A percentile compares a stretch with the other conserved stretches of the same genome.
Evolutionary conservation across 2,113 vertebrate species (phyloP).

Genomic region (Microcebus jonahi): DNA sequence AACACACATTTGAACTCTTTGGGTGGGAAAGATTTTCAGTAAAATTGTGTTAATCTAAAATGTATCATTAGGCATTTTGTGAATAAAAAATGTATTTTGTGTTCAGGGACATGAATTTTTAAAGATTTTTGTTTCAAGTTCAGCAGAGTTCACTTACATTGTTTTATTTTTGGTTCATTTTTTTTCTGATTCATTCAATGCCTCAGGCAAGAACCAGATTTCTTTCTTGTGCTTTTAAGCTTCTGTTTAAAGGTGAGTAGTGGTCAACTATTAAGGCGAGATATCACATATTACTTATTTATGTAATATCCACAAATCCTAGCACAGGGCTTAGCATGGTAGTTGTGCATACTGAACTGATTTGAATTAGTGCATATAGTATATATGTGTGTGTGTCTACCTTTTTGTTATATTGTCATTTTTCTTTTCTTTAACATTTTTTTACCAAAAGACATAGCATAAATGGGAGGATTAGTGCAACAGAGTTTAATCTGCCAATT

Average conservation of each 20-base stretch:
- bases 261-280: not conserved
- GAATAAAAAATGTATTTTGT: not conserved
- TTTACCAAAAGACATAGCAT: not conserved
- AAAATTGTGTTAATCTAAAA: not conserved
- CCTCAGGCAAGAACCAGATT: not conserved
- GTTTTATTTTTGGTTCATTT: not conserved
- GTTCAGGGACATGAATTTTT: not conserved
- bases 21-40: not conserved
- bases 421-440: not conserved
- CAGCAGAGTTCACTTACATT: not conserved
- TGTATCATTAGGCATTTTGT: not conserved
- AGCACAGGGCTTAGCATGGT: not conserved
- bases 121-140: conserved; percentile 28
- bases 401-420: not conserved
- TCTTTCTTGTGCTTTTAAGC: not conserved
- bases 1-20: not conserved
- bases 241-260: not conserved
- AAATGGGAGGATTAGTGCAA: no score
- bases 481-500: no score
- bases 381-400: not conserved
- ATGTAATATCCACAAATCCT: not conserved
- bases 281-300: not conserved
- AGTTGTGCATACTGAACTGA: not conserved
- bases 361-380: not conserved
- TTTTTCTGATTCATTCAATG: conserved; percentile 36